phyloP scores from a whole-genome alignment of 1,140 invertebrate species.

The Drosophila sucinea region DNA sequence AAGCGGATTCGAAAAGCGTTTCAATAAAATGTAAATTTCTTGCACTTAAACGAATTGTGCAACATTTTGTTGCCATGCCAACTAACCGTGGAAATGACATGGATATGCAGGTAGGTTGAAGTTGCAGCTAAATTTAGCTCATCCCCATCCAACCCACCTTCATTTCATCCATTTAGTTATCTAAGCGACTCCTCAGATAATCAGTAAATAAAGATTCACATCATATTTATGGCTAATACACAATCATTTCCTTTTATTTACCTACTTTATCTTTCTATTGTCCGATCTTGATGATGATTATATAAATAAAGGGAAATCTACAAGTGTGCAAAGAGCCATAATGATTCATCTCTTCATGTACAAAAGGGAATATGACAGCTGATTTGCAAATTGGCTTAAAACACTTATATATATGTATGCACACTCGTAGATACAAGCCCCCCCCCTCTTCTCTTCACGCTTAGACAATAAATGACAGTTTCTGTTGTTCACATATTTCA shows the following conservation, averaged over 20 bases:
- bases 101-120: too few species aligned
- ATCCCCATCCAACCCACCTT: too few species aligned
- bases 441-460: neutral
- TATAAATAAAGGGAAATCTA: too few species aligned
- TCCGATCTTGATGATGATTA: neutral
- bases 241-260: neutral
- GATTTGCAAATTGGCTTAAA: constrained; percentile 42
- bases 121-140: too few species aligned
- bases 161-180: too few species aligned
- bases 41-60: too few species aligned
- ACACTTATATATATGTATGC: neutral
- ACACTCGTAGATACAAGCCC: neutral
- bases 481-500: constrained; percentile 55
- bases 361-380: constrained; percentile 19
- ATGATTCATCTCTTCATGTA: neutral
- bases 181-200: too few species aligned
- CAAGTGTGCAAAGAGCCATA: neutral
- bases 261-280: neutral
- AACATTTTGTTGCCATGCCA: too few species aligned
- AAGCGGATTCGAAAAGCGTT: neutral
- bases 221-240: neutral
- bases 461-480: constrained; percentile 42
- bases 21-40: too few species aligned
- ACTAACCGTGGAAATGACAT: too few species aligned
- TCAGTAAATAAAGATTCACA: too few species aligned